Percentiles rank a stretch among this genome's conserved stretches.
These are phyloP conservation scores for Ditylenchus weischeri DNA, from an alignment of 2,888 invertebrate genomes.

Conservation along the genomic window DNA sequence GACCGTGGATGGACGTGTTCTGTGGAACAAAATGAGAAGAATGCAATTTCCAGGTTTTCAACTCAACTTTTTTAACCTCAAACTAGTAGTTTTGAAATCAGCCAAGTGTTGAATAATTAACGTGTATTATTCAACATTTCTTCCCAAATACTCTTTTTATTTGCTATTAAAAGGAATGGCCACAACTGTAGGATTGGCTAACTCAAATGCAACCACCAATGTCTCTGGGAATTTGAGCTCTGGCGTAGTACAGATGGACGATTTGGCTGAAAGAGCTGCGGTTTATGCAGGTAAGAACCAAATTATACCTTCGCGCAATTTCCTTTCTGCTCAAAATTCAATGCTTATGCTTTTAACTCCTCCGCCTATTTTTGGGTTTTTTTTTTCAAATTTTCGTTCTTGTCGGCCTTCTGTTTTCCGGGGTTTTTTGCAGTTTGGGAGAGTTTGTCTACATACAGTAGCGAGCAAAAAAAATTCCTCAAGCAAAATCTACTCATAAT, in stretches of 20 bases:
- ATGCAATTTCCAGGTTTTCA: slow-evolving; percentile 45
- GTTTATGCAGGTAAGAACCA: slow-evolving; percentile 42
- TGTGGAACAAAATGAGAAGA: slow-evolving; percentile 56
- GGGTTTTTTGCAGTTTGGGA: too few relatives aligned
- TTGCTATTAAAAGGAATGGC: neutral
- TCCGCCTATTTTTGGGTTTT: neutral
- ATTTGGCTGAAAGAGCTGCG: slow-evolving; percentile 54
- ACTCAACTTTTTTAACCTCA: neutral
- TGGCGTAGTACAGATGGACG: slow-evolving; percentile 55
- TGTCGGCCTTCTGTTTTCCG: too few relatives aligned
- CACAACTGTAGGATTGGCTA: slow-evolving; percentile 10
- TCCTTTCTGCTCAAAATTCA: neutral
- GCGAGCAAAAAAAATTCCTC: too few relatives aligned
- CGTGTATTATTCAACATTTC: too few relatives aligned
- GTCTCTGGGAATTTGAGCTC: slow-evolving; percentile 40
- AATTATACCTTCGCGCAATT: too few relatives aligned
- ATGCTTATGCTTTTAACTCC: neutral
- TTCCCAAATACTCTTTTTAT: neutral
- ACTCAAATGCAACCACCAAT: slow-evolving; percentile 14
- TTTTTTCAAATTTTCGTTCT: neutral
- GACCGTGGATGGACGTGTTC: slow-evolving; percentile 47
- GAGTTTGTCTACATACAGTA: too few relatives aligned
- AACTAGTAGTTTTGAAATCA: too few relatives aligned
- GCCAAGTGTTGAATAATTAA: too few relatives aligned
- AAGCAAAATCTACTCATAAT: too few relatives aligned